Evolutionary conservation across 2,797 vertebrate genomes (phyloP), one percentile per base, ranked within the genome.

Genomic region (Petrocephalus sullivani): DNA sequence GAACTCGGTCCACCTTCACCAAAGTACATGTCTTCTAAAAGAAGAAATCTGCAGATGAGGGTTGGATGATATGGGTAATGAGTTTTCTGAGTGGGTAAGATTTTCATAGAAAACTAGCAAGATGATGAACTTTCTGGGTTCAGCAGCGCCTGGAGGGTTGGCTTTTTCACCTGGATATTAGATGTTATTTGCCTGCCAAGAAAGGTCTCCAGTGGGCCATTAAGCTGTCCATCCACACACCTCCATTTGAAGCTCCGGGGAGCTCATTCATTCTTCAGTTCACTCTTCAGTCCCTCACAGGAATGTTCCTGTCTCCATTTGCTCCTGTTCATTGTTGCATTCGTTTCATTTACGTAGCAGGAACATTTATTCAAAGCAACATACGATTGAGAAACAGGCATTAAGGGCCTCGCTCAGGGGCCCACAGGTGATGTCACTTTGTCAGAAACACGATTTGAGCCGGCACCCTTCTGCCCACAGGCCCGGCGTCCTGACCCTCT

Each of bases 1-100:
- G 91, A 87, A 89, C 88, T 90, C 90, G 90, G 89, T 41, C 88
- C 87, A 92, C 88, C 93, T 88, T 89, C 93, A 3, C 41, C 91
- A 82, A 60, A 87, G 87, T 91, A 90, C 14, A 53, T 53, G 82
- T 16, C 82, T 78, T 23, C 37, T 19, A 78, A 78, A 46, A 78
- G 41, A 41, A 46, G 3, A 78, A 78, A 78, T 37, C 16, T n/a
- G 37, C 41, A 46, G 37, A 78, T 78, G 16, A 49, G 71, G 7
- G 71, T 9, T 41, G 9, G 71, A 46, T 75, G 33, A 75, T 41
- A 6, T 75, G 28, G 4, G 71, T 75, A 46, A 75, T 41, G 16
- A 75, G 71, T 75, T 41, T 75, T 19, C 71, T 75, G 37, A 41
- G 14, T 1, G 0, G 16, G 37, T 46, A 33, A 78, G 37, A 78